Evolutionary conservation across 2,113 vertebrate species (phyloP).

Genomic region (Austrofundulus limnaeus): DNA sequence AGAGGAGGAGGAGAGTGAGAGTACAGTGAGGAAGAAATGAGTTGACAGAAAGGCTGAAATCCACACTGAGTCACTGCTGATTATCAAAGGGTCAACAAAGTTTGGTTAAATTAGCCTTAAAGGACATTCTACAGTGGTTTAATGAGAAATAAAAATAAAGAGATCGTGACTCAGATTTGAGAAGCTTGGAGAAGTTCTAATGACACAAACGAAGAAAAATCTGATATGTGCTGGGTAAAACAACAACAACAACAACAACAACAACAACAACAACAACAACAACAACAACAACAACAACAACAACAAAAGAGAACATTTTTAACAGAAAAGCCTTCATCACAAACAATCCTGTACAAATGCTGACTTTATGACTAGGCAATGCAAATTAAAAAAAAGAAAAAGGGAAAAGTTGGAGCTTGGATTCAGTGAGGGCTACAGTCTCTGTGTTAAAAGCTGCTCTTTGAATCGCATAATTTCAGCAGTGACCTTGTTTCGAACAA

Average conservation of each 20-base stretch:
- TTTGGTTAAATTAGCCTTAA: slow-evolving; percentile 15
- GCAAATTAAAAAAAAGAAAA: slow-evolving; percentile 12
- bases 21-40: slow-evolving; percentile 2
- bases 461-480: slow-evolving; percentile 40
- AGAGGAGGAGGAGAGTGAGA: background rate
- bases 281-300: too few species aligned
- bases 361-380: background rate
- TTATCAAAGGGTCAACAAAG: slow-evolving; percentile 5
- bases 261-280: too few species aligned
- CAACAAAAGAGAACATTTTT: background rate
- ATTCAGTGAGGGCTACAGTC: slow-evolving; percentile 4
- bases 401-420: background rate
- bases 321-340: background rate
- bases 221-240: slow-evolving; percentile 25
- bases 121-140: slow-evolving; percentile 24
- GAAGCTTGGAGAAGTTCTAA: background rate
- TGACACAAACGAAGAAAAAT: slow-evolving; percentile 14
- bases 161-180: slow-evolving; percentile 27
- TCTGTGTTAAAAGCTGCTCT: slow-evolving; percentile 23
- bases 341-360: background rate
- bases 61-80: slow-evolving; percentile 8
- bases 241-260: too few species aligned
- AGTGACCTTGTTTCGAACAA: slow-evolving; percentile 40
- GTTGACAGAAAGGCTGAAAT: slow-evolving; percentile 12
- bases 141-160: slow-evolving; percentile 17